Evolutionary conservation across 2,888 invertebrate genomes (phyloP).

Genomic region (Apodemia hepburni): DNA sequence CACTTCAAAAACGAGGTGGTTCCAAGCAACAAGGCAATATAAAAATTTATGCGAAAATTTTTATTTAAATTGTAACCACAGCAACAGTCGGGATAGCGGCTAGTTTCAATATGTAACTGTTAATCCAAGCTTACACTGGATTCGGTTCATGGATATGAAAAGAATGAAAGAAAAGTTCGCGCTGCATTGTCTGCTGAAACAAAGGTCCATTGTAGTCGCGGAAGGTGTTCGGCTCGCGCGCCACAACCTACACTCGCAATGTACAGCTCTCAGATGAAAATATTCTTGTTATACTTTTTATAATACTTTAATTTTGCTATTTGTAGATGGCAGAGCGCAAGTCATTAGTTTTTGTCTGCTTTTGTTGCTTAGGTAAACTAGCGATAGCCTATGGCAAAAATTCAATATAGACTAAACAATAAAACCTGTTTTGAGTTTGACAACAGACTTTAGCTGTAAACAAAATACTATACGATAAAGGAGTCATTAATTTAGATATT

Average conservation of each 20-base stretch:
- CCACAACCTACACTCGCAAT: neutral
- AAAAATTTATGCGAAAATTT: too few relatives aligned
- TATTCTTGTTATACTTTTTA: constrained; percentile 10
- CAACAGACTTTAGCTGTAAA: too few relatives aligned
- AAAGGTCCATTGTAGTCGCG: constrained; percentile 15
- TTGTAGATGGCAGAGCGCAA: neutral
- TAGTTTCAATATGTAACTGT: neutral
- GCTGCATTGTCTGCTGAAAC: constrained; percentile 19
- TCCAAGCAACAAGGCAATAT: too few relatives aligned
- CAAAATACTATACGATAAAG: too few relatives aligned
- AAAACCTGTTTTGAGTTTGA: too few relatives aligned
- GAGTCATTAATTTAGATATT: too few relatives aligned
- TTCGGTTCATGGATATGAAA: constrained; percentile 16
- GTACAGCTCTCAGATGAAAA: constrained; percentile 8
- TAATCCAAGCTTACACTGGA: constrained; percentile 11
- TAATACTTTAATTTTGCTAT: neutral
- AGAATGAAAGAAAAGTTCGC: constrained; percentile 16
- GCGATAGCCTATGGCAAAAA: too few relatives aligned
- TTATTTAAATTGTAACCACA: neutral
- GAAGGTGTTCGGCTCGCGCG: constrained; percentile 19
- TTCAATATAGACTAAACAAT: too few relatives aligned
- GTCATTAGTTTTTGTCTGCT: neutral
- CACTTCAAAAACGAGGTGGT: too few relatives aligned
- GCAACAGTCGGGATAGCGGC: neutral
- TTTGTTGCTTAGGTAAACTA: neutral